phyloP scores from a whole-genome alignment of 2,888 invertebrate genomes.

The Ornithoptera alexandrae region DNA sequence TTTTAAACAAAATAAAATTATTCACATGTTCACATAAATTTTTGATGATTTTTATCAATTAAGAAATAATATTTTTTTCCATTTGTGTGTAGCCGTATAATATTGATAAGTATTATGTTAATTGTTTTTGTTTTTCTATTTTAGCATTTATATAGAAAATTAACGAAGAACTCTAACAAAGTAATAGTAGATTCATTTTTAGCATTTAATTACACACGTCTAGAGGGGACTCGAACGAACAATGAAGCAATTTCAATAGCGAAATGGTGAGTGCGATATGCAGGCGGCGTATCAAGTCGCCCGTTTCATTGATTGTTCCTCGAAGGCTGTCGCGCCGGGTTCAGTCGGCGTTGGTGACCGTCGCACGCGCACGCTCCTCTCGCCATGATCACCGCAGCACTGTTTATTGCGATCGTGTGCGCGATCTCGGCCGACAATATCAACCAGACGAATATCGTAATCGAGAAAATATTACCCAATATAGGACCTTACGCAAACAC shows the following conservation, averaged over 20 bases:
- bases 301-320: conserved; percentile 38
- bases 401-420: conserved; percentile 58
- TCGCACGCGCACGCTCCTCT: conserved; percentile 51
- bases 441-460: conserved; percentile 50
- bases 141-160: too few species aligned
- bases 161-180: too few species aligned
- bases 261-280: conserved; percentile 42
- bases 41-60: too few species aligned
- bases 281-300: conserved; percentile 34
- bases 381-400: conserved; percentile 53
- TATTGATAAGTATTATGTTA: too few species aligned
- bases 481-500: conserved; percentile 46
- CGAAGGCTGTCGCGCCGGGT: conserved; percentile 32
- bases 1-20: too few species aligned
- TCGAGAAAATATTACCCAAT: conserved; percentile 47
- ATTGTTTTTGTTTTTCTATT: too few species aligned
- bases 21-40: too few species aligned
- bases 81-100: too few species aligned
- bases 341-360: conserved; percentile 39
- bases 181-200: too few species aligned
- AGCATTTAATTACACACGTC: not conserved
- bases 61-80: too few species aligned
- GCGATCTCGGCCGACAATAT: conserved; percentile 46
- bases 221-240: conserved; percentile 27
- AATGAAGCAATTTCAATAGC: conserved; percentile 54